phyloP scores from a whole-genome alignment of 2,888 invertebrate genomes.

The Lysandra coridon region DNA sequence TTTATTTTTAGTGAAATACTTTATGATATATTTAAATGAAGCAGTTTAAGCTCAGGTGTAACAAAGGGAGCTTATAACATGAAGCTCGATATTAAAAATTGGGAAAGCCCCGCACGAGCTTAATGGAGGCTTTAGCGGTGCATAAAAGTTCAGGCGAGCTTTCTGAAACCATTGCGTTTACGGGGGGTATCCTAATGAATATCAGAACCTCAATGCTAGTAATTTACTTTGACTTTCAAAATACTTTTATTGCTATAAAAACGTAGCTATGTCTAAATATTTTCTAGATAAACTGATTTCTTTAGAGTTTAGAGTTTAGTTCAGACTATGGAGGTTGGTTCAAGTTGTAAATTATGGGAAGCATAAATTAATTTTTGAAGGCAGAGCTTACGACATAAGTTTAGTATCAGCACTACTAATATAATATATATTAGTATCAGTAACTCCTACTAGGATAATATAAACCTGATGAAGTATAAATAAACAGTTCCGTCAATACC shows the following conservation, averaged over 20 bases:
- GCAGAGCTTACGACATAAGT: too few species aligned
- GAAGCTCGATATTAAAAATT: slow-evolving; percentile 49
- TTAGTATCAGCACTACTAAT: too few species aligned
- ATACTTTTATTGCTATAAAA: too few species aligned
- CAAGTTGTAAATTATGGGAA: too few species aligned
- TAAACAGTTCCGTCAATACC: neutral
- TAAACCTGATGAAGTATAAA: neutral
- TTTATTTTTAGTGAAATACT: neutral
- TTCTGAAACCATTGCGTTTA: neutral
- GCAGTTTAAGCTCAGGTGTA: slow-evolving; percentile 23
- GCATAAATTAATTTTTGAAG: too few species aligned
- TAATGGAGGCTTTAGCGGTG: neutral
- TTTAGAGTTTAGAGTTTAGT: too few species aligned
- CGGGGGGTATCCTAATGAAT: neutral
- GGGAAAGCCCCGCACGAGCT: slow-evolving; percentile 27
- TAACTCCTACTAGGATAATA: too few species aligned
- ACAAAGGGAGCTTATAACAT: slow-evolving; percentile 43
- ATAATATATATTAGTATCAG: too few species aligned
- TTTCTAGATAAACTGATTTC: too few species aligned
- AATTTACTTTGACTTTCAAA: too few species aligned
- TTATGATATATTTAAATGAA: neutral
- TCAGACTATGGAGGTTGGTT: too few species aligned
- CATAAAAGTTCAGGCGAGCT: neutral
- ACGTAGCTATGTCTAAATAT: too few species aligned
- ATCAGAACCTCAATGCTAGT: neutral